Evolutionary conservation across 1,140 invertebrate genomes (phyloP), one percentile per base, ranked within the genome.

Genomic region (Anoplophora glabripennis): DNA sequence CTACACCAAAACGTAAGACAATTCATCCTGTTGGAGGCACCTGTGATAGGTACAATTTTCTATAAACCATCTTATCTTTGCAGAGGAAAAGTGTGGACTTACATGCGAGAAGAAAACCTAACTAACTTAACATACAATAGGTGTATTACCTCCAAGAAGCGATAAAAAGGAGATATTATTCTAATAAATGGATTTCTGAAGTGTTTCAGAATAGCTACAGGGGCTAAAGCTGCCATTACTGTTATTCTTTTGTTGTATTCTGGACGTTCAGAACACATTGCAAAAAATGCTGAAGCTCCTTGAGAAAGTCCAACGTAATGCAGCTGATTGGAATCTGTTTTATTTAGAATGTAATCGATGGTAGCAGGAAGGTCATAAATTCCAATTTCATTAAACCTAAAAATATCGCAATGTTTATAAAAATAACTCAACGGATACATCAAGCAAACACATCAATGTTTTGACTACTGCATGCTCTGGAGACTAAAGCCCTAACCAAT

Each of bases 301-400:
- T 86, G 84, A 0, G 78, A 80, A 54, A 78, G 77, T 0, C 77
- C 78, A 8, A 73, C 69, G 42, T 78, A 89, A 58, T 73, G 76
- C 0, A 88, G 47, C 34, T 80, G 74, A 18, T 63, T 64, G 53
- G 76, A 69, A 33, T 73, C 74, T 0, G 87, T 89, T n/a, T 57
- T 61, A 11, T 77, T 70, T 3, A 89, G 66, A 11, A 87, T 79
- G 65, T 84, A 84, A 65, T 88, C 80, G 34, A 92, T 81, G 74
- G 84, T 83, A 0, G 87, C 83, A 1, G 89, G 86, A 35, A 89
- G 61, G 75, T 91, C 89, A 63, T 83, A 85, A 15, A 77, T 65
- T 11, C 84, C 87, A 76, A 89, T 88, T 28, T 28, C 21, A 28
- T 28, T 2, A 28, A 28, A 28, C 21, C 21, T 28, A 28, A 28